These are phyloP conservation scores for Eucera pruinosa DNA, from an alignment of 2,888 invertebrate species.

Conservation along the genomic window DNA sequence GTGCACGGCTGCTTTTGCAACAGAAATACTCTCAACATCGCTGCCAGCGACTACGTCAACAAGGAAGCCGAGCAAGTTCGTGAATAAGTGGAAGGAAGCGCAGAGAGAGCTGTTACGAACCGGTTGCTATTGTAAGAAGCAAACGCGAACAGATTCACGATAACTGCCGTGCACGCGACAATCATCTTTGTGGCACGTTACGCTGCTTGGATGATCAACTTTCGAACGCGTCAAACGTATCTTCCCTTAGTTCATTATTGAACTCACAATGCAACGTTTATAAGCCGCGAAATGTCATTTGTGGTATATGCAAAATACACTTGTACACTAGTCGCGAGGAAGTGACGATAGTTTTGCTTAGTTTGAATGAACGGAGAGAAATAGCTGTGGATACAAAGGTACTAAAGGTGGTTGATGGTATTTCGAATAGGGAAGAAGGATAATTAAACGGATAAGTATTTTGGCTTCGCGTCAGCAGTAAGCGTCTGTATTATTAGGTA, in stretches of 20 bases:
- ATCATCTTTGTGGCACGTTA: slow-evolving; percentile 23
- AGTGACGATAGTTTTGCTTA: neutral
- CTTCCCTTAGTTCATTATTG: neutral
- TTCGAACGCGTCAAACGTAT: slow-evolving; percentile 11
- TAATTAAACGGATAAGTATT: too few relatives aligned
- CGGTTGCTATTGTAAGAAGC: slow-evolving; percentile 31
- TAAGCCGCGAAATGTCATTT: neutral
- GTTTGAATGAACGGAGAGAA: neutral
- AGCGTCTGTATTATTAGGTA: too few relatives aligned
- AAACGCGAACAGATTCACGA: slow-evolving; percentile 19
- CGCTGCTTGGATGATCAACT: slow-evolving; percentile 13
- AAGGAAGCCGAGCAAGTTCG: slow-evolving; percentile 38
- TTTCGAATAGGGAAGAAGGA: too few relatives aligned
- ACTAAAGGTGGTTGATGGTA: too few relatives aligned
- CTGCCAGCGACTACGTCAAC: slow-evolving; percentile 19
- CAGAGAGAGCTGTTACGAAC: slow-evolving; percentile 41
- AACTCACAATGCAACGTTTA: neutral
- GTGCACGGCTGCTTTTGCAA: slow-evolving; percentile 33
- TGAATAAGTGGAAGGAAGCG: slow-evolving; percentile 59
- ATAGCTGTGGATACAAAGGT: neutral
- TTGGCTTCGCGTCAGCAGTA: too few relatives aligned
- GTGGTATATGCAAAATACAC: neutral
- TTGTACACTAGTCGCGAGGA: too few relatives aligned
- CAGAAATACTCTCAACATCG: slow-evolving; percentile 34
- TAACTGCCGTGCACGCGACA: slow-evolving; percentile 24